phyloP scores from a whole-genome alignment of 2,113 vertebrate species.

The Lamprotornis superbus region DNA sequence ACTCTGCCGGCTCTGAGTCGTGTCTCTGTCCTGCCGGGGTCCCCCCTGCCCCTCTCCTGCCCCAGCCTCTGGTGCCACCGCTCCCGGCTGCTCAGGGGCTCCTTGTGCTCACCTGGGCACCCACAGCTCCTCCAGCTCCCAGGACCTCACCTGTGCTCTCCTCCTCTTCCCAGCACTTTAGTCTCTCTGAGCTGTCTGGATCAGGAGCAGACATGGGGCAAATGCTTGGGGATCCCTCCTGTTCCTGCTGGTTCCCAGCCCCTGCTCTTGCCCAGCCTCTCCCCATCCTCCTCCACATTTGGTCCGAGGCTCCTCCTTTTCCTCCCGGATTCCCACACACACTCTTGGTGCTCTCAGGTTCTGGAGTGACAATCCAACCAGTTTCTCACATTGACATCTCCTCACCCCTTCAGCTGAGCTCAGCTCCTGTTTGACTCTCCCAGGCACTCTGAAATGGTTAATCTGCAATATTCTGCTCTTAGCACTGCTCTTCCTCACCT shows the following conservation, averaged over 20 bases:
- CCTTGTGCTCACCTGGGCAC: neutral
- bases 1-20: neutral
- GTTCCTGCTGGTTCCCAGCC: neutral
- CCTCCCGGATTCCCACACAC: neutral
- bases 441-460: neutral
- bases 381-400: neutral
- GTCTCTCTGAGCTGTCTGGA: neutral
- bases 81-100: accelerated
- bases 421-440: neutral
- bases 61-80: neutral
- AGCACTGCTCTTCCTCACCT: neutral
- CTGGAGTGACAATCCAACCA: neutral
- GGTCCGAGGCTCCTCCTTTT: neutral
- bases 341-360: neutral
- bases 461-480: neutral
- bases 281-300: neutral
- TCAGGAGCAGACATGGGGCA: neutral
- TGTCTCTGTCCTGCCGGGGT: neutral
- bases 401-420: neutral
- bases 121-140: neutral
- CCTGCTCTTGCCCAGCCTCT: neutral
- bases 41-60: neutral
- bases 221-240: neutral
- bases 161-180: neutral
- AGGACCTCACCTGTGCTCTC: neutral